A percentile compares a stretch with the other conserved stretches of the same genome.
These are phyloP conservation scores for Drosophila sp. DNA, from an alignment of 1,140 invertebrate genomes.

Conservation along the genomic window DNA sequence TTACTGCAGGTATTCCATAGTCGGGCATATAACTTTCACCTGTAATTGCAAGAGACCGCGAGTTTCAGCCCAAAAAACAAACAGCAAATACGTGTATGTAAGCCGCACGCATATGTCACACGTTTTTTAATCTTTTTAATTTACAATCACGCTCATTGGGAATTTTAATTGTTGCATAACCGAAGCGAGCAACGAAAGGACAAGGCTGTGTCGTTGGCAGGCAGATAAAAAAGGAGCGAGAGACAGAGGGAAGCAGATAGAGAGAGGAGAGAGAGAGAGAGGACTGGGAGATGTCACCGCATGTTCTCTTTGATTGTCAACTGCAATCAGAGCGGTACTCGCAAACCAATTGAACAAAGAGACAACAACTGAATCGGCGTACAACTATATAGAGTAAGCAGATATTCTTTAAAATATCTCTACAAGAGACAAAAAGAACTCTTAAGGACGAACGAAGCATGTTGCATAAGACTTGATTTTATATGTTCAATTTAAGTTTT, in stretches of 20 bases:
- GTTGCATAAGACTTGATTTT: too few species aligned
- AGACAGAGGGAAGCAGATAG: neutral
- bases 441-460: too few species aligned
- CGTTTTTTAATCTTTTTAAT: slow-evolving; percentile 74
- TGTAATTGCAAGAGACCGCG: neutral
- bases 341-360: slow-evolving; percentile 9
- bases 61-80: neutral
- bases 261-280: neutral
- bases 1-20: slow-evolving; percentile 4
- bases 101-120: slow-evolving; percentile 46
- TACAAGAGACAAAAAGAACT: neutral
- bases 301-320: slow-evolving; percentile 67
- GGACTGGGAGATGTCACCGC: neutral
- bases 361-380: slow-evolving; percentile 2
- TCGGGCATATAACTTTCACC: neutral
- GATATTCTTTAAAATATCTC: neutral
- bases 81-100: slow-evolving; percentile 27
- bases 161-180: slow-evolving; percentile 77
- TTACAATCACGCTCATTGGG: slow-evolving; percentile 74
- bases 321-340: slow-evolving; percentile 45
- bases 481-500: too few species aligned
- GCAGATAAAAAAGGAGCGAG: neutral
- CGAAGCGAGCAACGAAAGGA: slow-evolving; percentile 52
- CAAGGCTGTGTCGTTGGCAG: neutral
- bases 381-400: slow-evolving; percentile 1